Evolutionary conservation across 2,113 vertebrate genomes (phyloP).

Genomic region (Chauna torquata): DNA sequence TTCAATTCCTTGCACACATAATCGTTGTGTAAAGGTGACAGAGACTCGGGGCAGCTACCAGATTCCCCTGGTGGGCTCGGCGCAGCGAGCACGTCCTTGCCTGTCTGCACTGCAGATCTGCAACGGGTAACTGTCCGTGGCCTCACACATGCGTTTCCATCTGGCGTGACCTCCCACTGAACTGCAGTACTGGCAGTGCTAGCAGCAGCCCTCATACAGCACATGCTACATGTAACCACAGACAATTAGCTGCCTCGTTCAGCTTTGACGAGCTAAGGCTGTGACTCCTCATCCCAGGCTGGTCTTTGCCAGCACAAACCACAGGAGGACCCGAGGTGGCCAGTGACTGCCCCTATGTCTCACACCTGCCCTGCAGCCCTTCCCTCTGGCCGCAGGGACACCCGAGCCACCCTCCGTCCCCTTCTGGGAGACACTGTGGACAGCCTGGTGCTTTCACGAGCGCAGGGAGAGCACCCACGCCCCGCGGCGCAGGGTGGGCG

Average conservation of each 20-base stretch:
- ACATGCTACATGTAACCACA: not conserved
- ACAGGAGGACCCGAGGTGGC: not conserved
- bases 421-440: not conserved
- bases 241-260: not conserved
- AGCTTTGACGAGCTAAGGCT: not conserved
- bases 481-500: not conserved
- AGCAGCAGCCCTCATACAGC: not conserved
- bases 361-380: not conserved
- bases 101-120: not conserved
- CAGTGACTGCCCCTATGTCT: not conserved
- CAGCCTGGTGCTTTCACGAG: not conserved
- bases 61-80: accelerated
- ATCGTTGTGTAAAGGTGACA: not conserved
- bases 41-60: not conserved
- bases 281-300: not conserved
- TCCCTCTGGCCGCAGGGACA: not conserved
- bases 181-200: not conserved
- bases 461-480: slow-evolving; percentile 29
- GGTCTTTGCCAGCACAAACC: accelerated
- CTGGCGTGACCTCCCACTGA: not conserved
- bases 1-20: accelerated
- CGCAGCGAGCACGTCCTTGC: not conserved
- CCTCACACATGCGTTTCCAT: not conserved
- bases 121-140: not conserved
- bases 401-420: not conserved